Conservation (phyloP, 2,113 vertebrate species). For the Osmerus eperlanus region DNA sequence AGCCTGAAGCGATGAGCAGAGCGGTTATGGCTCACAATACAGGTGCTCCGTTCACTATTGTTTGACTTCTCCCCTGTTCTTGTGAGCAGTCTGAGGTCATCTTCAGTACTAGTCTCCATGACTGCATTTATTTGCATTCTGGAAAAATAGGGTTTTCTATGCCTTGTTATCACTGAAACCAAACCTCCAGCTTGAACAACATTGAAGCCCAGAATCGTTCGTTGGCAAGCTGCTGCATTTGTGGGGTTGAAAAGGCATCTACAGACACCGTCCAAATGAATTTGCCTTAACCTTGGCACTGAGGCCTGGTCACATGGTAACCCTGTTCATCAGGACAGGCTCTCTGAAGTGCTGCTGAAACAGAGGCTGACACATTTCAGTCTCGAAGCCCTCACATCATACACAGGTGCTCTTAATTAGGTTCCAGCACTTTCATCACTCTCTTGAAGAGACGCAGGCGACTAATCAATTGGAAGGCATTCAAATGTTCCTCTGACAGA, state of each 20-base stretch:
- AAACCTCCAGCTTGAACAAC: slow-evolving; percentile 2
- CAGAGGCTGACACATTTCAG: slow-evolving; percentile 26
- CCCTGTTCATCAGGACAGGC: slow-evolving; percentile 46
- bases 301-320: slow-evolving; percentile 46
- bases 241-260: too few species aligned
- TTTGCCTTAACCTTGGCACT: slow-evolving; percentile 34
- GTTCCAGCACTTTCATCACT: slow-evolving; percentile 22
- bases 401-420: slow-evolving; percentile 51
- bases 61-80: slow-evolving; percentile 34
- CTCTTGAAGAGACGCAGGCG: slow-evolving; percentile 12
- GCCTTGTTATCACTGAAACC: slow-evolving; percentile 10
- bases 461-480: slow-evolving; percentile 46
- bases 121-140: not conserved
- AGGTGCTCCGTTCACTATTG: slow-evolving; percentile 32
- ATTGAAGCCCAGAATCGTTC: not conserved
- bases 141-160: slow-evolving; percentile 3
- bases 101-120: slow-evolving; percentile 9
- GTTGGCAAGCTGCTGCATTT: not conserved
- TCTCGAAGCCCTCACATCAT: slow-evolving; percentile 28
- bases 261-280: slow-evolving; percentile 28
- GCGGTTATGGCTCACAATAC: slow-evolving; percentile 45
- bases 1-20: slow-evolving; percentile 59
- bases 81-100: slow-evolving; percentile 20
- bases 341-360: slow-evolving; percentile 36
- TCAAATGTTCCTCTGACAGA: slow-evolving; percentile 38